phyloP scores from a whole-genome alignment of 1,140 invertebrate species.

The Acromyrmex heyeri region DNA sequence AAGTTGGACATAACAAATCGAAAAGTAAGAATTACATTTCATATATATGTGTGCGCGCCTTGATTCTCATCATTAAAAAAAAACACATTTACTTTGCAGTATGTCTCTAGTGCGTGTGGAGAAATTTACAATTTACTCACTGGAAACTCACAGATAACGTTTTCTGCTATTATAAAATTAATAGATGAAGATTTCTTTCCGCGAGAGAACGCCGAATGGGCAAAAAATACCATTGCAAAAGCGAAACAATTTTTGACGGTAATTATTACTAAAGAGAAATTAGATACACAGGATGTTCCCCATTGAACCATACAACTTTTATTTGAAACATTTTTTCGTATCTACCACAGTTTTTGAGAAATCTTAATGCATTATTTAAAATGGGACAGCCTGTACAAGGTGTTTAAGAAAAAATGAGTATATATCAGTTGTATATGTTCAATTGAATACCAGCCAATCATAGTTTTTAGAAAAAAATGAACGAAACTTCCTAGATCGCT shows the following conservation, averaged over 20 bases:
- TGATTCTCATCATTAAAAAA: conserved; percentile 12
- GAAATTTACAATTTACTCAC: conserved; percentile 82
- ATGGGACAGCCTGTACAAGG: not conserved
- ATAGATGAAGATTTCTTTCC: conserved; percentile 89
- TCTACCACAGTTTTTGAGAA: no score
- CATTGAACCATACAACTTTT: no score
- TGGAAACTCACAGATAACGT: conserved; percentile 88
- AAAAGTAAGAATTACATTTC: conserved; percentile 84
- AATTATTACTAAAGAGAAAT: conserved; percentile 72
- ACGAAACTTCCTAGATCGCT: no score
- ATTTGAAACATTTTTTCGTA: no score
- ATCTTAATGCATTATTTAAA: no score
- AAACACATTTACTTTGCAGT: conserved; percentile 71
- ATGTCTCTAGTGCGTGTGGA: conserved; percentile 78
- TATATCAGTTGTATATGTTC: no score
- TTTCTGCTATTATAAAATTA: conserved; percentile 90
- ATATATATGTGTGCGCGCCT: not conserved
- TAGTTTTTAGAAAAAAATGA: no score
- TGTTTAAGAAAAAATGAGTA: not conserved
- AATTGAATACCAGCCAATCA: no score
- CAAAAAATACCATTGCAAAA: conserved; percentile 87
- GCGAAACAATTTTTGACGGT: conserved; percentile 89
- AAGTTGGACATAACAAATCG: conserved; percentile 89
- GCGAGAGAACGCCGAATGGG: conserved; percentile 88
- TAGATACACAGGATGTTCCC: not conserved